Base-by-base conservation (phyloP, 2,113 vertebrate species). In the Aspiorhynchus laticeps region DNA sequence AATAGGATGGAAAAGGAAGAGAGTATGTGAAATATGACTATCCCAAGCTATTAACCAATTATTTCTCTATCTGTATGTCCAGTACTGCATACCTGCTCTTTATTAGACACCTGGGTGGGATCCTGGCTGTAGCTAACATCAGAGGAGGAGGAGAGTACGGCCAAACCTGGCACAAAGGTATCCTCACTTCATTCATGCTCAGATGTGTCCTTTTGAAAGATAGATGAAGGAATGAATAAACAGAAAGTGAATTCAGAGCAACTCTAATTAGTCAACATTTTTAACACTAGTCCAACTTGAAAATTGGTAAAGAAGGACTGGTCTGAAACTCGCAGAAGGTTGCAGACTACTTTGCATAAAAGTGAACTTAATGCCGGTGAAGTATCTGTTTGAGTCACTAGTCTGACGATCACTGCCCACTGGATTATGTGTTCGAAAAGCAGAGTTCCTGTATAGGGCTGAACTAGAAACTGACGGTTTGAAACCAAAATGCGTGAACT, bases 111-210 rank as follows among this genome's bases (percentile, higher is more conserved):
- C 91, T 96, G 38, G 94, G 94, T 0, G 95, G 95, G 5, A 89
- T 96, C 87, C 90, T 95, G 88, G 94, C 95, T 0, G 94, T 96
- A 71, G 95, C 95, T 51, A 96, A 96, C 90, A 95, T 96, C 91
- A 86, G 95, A 86, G 95, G 95, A 0, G 95, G 95, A 2, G 94
- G 95, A 83, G 95, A 96, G 75, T 95, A 95, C 2, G 95, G 95
- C 24, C 93, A 94, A 80, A 95, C 92, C 43, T 96, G 95, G 95
- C 91, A 96, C 90, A 95, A 95, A 94, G 95, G 95, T 95, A 65
- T 41, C 28, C 65, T 31, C 67, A 38, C 78, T 41, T 59, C 24
- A 80, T 19, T 43, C 73, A 76, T 0, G 26, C n/a, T 51, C 48
- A 46, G 3, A 31, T 24, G 26, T 28, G n/a, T 11, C 12, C 5